Evolutionary conservation across 2,888 invertebrate species (phyloP).

Genomic region (Calephelis perditalis): DNA sequence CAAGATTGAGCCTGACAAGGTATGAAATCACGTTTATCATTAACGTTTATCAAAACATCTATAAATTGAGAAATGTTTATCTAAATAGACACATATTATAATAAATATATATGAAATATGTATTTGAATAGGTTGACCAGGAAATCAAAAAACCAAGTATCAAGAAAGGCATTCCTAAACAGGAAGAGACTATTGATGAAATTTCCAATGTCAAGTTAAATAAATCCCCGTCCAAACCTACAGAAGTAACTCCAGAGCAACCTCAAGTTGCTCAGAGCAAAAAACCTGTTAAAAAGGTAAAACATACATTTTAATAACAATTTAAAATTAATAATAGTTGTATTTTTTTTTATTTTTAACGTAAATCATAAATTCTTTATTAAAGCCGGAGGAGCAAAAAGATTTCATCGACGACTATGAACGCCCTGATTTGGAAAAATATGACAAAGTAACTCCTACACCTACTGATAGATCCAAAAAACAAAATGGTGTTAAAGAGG

Average conservation of each 20-base stretch:
- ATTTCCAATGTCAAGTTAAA: conserved; percentile 60
- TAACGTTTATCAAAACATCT: too few species aligned
- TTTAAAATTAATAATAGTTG: conserved; percentile 8
- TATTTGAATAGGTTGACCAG: conserved; percentile 51
- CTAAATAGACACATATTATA: not conserved
- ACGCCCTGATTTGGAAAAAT: conserved; percentile 83
- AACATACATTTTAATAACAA: conserved; percentile 5
- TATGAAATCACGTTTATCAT: conserved; percentile 38
- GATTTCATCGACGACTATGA: conserved; percentile 85
- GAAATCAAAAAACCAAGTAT: conserved; percentile 56
- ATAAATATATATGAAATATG: not conserved
- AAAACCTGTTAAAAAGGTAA: conserved; percentile 62
- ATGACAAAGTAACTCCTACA: conserved; percentile 77
- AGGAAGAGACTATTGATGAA: conserved; percentile 66
- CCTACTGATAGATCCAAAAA: conserved; percentile 60
- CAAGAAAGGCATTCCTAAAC: conserved; percentile 62
- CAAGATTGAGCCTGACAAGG: conserved; percentile 51
- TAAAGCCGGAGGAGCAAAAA: conserved; percentile 61
- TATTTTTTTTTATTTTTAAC: conserved; percentile 20
- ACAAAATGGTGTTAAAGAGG: conserved; percentile 66
- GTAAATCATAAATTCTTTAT: conserved; percentile 22
- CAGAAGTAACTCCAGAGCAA: conserved; percentile 55
- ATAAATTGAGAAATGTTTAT: not conserved
- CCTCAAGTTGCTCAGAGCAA: conserved; percentile 60
- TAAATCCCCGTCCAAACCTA: conserved; percentile 55